Conservation (phyloP, 2,113 vertebrate species). For the Mirounga angustirostris region DNA sequence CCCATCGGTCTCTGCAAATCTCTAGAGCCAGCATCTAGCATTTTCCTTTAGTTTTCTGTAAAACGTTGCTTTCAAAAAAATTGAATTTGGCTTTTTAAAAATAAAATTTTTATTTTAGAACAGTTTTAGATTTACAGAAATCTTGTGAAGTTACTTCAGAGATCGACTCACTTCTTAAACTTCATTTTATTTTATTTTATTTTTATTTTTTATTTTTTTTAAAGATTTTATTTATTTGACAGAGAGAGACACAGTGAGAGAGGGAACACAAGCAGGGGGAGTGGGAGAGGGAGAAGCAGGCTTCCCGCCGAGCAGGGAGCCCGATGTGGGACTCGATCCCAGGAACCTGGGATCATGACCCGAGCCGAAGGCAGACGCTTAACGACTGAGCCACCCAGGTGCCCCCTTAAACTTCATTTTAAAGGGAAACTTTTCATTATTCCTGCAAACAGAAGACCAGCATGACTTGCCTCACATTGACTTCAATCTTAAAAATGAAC, state of each 20-base stretch:
- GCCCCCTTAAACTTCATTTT: conserved; percentile 55
- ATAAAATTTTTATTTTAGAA: conserved; percentile 41
- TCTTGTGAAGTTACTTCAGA: conserved; percentile 17
- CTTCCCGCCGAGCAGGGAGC: no score
- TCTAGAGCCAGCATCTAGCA: not conserved
- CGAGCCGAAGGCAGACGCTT: no score
- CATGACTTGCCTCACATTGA: conserved; percentile 34
- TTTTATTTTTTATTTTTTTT: no score
- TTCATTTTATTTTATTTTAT: conserved; percentile 38
- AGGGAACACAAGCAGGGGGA: no score
- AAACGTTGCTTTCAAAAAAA: not conserved
- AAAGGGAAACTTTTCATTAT: conserved; percentile 52
- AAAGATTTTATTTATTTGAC: no score
- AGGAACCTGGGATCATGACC: no score
- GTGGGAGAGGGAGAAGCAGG: no score
- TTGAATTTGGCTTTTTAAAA: not conserved
- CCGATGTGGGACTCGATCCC: no score
- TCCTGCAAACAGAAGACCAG: conserved; percentile 52
- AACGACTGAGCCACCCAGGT: no score
- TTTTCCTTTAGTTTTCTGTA: conserved; percentile 18
- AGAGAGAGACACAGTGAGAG: no score
- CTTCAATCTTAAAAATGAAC: conserved; percentile 73
- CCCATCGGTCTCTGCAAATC: not conserved
- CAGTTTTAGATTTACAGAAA: conserved; percentile 44
- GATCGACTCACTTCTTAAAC: not conserved